phyloP scores from a whole-genome alignment of 2,888 invertebrate species.

The Drosophila prostipennis region DNA sequence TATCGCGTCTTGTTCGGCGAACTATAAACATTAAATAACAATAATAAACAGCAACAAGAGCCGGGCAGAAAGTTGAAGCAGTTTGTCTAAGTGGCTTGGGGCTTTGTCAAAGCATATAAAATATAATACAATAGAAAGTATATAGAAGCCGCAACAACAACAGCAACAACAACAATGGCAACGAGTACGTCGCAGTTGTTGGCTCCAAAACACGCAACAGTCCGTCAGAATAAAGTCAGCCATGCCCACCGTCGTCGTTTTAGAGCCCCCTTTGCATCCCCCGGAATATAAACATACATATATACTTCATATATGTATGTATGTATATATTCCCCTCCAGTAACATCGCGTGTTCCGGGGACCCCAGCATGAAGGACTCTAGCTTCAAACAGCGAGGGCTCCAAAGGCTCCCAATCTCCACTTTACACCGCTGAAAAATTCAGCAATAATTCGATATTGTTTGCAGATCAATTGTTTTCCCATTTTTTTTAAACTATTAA shows the following conservation, averaged over 20 bases:
- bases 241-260: slow-evolving; percentile 30
- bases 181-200: slow-evolving; percentile 60
- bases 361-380: slow-evolving; percentile 35
- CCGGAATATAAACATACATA: slow-evolving; percentile 5
- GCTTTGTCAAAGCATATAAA: slow-evolving; percentile 62
- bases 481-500: no score
- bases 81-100: slow-evolving; percentile 63
- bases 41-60: slow-evolving; percentile 57
- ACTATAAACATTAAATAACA: slow-evolving; percentile 70
- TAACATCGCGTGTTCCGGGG: slow-evolving; percentile 49
- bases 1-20: slow-evolving; percentile 47
- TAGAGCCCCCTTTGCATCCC: slow-evolving; percentile 11
- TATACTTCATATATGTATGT: neutral
- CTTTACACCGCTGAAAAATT: slow-evolving; percentile 33
- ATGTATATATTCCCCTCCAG: neutral
- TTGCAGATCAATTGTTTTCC: neutral
- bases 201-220: slow-evolving; percentile 73
- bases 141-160: slow-evolving; percentile 35
- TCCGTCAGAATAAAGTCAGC: slow-evolving; percentile 60
- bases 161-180: slow-evolving; percentile 40
- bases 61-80: slow-evolving; percentile 63
- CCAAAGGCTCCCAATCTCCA: slow-evolving; percentile 53
- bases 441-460: neutral
- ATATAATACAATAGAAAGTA: slow-evolving; percentile 67
- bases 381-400: slow-evolving; percentile 72